A percentile compares a stretch with the other conserved stretches of the same genome.
Conservation (phyloP, 2,888 invertebrate species). For the Mythimna impura region DNA sequence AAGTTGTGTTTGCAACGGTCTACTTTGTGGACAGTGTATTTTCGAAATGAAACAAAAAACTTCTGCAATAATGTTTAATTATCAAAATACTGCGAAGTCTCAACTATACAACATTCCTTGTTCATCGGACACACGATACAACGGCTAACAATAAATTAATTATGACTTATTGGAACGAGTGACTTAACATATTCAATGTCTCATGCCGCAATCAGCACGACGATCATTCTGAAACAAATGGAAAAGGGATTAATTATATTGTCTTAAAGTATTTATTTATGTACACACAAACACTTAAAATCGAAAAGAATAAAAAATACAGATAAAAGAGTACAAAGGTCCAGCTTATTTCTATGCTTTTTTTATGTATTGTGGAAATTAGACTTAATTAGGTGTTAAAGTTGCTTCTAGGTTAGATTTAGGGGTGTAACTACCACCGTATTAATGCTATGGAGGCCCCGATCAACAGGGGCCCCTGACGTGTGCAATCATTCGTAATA, state of each 20-base stretch:
- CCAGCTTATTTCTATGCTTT: too few relatives aligned
- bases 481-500: too few relatives aligned
- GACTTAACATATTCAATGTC: slow-evolving; percentile 62
- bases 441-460: too few relatives aligned
- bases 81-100: slow-evolving; percentile 83
- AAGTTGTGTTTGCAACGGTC: too few relatives aligned
- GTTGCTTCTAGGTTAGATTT: too few relatives aligned
- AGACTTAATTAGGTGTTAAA: too few relatives aligned
- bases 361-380: neutral
- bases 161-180: slow-evolving; percentile 76
- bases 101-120: slow-evolving; percentile 70
- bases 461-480: too few relatives aligned
- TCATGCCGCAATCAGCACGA: slow-evolving; percentile 87
- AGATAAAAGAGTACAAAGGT: too few relatives aligned
- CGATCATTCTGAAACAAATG: slow-evolving; percentile 87
- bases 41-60: slow-evolving; percentile 26
- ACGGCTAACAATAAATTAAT: slow-evolving; percentile 71
- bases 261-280: too few relatives aligned
- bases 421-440: neutral
- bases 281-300: too few relatives aligned
- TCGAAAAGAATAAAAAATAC: too few relatives aligned
- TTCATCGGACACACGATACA: slow-evolving; percentile 66
- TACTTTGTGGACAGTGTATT: too few relatives aligned
- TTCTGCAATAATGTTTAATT: slow-evolving; percentile 71
- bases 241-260: slow-evolving; percentile 14